Base-by-base conservation (phyloP, 1,140 invertebrate genomes). In the Heliconius hermathena region DNA sequence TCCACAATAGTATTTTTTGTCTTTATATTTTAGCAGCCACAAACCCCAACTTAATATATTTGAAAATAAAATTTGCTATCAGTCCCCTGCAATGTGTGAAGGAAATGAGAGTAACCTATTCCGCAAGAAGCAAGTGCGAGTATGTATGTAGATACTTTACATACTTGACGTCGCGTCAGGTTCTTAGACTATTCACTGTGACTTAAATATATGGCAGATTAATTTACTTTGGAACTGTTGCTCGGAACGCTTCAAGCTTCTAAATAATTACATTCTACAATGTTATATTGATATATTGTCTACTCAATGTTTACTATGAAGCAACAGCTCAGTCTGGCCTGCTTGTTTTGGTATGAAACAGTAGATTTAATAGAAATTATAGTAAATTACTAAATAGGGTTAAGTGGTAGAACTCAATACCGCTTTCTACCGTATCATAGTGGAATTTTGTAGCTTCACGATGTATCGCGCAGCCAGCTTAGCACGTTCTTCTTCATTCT, bases 141-240 rank as follows among this genome's bases (percentile, higher is more conserved):
- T 22, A 11, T 20, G 16, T n/a, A 54, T 38, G 76, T 20, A 20
- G 36, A 71, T 49, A 46, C 52, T 77, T 72, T 16, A 29, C 41
- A 60, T 66, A 66, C 22, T 66, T 66, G 60, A 66, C 22, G 60
- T 71, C 36, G 60, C 22, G 73, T 71, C 36, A 3, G 18, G 72
- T 29, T 74, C 77, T 73, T 26, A 73, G 26, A 74, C 71, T 75
- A 79, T 74, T 11, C 60, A 26, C 52, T 26, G 77, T 71, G 26
- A 74, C 41, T 75, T 75, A 66, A 66, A 66, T 66, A 71, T 79
- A 33, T 79, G 13, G 74, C 29, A 75, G 73, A 79, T 79, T 79
- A 79, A 79, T 79, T 79, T 79, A 79, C 73, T 74, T 71, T 79
- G 52, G 26, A 74, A 75, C 46, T 77, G 49, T 71, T 52, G 74